These are phyloP conservation scores for Elymnias hypermnestra DNA, from an alignment of 1,140 invertebrate genomes.

Conservation along the genomic window DNA sequence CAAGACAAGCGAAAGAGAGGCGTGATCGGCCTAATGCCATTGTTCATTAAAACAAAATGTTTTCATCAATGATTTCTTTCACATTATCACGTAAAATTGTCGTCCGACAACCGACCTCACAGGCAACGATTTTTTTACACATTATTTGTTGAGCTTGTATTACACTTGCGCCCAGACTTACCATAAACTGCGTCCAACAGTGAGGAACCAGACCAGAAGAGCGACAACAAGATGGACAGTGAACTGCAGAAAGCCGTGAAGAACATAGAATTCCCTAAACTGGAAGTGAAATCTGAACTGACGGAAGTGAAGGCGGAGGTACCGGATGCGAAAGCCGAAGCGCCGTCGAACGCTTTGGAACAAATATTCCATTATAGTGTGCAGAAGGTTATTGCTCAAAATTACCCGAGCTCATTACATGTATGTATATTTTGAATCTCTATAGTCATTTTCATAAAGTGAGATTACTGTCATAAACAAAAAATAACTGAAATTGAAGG, in stretches of 20 bases:
- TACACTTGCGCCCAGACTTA: too few species aligned
- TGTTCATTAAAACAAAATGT: too few species aligned
- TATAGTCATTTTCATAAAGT: not conserved
- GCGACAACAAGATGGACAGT: conserved; percentile 51
- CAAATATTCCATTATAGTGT: conserved; percentile 50
- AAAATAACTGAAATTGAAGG: too few species aligned
- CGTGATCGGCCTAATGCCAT: too few species aligned
- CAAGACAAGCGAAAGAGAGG: too few species aligned
- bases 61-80: too few species aligned
- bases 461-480: too few species aligned
- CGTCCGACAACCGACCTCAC: too few species aligned
- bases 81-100: too few species aligned
- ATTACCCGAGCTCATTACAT: conserved; percentile 55
- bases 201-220: conserved; percentile 47
- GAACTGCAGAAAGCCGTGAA: conserved; percentile 54
- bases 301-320: conserved; percentile 41
- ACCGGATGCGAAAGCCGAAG: conserved; percentile 38
- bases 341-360: conserved; percentile 22
- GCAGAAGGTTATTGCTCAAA: conserved; percentile 46
- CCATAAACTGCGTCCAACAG: conserved; percentile 27
- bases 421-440: conserved; percentile 20
- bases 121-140: too few species aligned
- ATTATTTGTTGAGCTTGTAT: too few species aligned
- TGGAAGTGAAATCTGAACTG: conserved; percentile 46
- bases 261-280: conserved; percentile 42